Evolutionary conservation across 2,888 invertebrate genomes (phyloP), one percentile per base, ranked within the genome.

Genomic region (Caenorhabditis sp.): DNA sequence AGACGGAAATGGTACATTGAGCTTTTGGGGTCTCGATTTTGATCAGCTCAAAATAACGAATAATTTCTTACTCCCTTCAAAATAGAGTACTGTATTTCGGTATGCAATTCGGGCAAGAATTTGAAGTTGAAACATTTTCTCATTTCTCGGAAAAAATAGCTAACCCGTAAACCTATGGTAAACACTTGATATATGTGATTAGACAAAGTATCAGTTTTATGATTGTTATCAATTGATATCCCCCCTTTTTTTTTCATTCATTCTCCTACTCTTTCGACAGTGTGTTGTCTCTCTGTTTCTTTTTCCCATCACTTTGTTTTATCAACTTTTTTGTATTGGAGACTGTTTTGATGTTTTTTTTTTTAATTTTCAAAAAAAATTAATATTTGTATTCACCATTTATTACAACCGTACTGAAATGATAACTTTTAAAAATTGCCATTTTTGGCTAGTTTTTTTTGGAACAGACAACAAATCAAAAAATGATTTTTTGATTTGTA

Each of bases 221-320:
- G 31, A 43, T 43, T 43, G 43, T 43, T 43, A 43, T 43, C 43
- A 43, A 43, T 43, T 43, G 43, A 43, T 43, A 43, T 43, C 43
- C 43, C 17, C 17, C 43, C 43, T 17, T 17, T 17, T 17, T 43
- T 3, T 43, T 12, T 36, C 5, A 12, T 36, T 36, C 36, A 8
- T 36, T 36, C 12, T 36, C 36, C 12, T 12, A 8, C 36, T 36
- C n/a, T n/a, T n/a, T n/a, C n/a, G n/a, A n/a, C n/a, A n/a, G n/a
- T 31, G 31, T 31, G 31, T 31, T n/a, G n/a, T n/a, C n/a, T n/a
- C 12, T 36, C 17, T 43, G 6, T 10, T 43, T 17, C 43, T 17
- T 43, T 43, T 43, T 43, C 17, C 12, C 17, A 43, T 43, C 43
- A 43, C 43, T 43, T 43, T 43, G 10, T 12, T 43, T 43, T 43